Percentiles rank a stretch among this genome's conserved stretches.
Evolutionary conservation across 2,797 vertebrate genomes (phyloP).

Genomic region (Cygnus olor): DNA sequence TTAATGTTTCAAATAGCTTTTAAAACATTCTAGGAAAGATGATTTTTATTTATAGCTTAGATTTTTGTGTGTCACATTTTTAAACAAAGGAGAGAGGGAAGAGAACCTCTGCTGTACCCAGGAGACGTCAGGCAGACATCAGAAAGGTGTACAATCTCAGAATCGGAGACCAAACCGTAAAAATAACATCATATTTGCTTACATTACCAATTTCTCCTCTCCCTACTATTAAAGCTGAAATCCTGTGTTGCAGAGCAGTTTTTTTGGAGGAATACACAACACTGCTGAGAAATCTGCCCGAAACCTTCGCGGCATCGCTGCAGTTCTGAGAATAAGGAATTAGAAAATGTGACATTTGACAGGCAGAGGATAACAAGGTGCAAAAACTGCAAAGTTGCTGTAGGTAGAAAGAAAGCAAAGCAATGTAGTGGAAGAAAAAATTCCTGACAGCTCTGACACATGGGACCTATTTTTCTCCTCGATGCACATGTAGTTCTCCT

Average conservation of each 20-base stretch:
- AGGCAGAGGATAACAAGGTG: slow-evolving; percentile 39
- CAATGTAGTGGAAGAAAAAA: slow-evolving; percentile 58
- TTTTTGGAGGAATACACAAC: not conserved
- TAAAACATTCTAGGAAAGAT: slow-evolving; percentile 22
- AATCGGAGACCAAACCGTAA: not conserved
- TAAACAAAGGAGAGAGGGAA: slow-evolving; percentile 35
- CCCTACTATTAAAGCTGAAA: not conserved
- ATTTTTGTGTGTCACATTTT: slow-evolving; percentile 67
- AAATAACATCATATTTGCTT: not conserved
- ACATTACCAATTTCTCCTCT: not conserved
- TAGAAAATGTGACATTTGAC: slow-evolving; percentile 45
- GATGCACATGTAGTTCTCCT: slow-evolving; percentile 4
- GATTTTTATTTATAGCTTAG: slow-evolving; percentile 50
- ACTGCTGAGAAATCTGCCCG: not conserved
- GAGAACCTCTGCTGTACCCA: not conserved
- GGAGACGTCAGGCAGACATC: accelerated
- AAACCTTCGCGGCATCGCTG: not conserved
- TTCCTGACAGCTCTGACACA: slow-evolving; percentile 55
- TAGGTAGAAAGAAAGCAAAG: slow-evolving; percentile 46
- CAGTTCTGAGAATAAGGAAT: slow-evolving; percentile 28
- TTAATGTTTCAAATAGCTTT: slow-evolving; percentile 36
- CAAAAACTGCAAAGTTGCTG: slow-evolving; percentile 38
- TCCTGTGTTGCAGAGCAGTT: accelerated
- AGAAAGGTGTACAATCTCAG: not conserved
- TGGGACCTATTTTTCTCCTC: slow-evolving; percentile 50